These are phyloP conservation scores for Nerophis ophidion DNA, from an alignment of 2,113 vertebrate species.

Conservation along the genomic window DNA sequence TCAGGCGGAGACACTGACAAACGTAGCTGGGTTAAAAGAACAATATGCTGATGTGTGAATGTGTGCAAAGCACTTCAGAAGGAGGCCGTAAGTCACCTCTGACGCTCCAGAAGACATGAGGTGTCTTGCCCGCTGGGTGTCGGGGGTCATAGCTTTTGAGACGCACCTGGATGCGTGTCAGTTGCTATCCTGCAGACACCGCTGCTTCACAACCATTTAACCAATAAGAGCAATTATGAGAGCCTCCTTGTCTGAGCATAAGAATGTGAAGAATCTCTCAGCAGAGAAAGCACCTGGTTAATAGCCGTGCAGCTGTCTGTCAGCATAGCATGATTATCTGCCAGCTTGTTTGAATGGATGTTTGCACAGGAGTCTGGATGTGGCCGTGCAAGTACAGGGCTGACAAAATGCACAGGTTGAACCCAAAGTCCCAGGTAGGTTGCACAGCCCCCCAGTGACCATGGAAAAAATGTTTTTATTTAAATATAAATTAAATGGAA, in stretches of 20 bases:
- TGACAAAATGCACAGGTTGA: not conserved
- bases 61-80: constrained; percentile 4
- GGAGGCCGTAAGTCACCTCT: constrained; percentile 6
- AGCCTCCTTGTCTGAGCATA: constrained; percentile 40
- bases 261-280: constrained; percentile 60
- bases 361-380: not conserved
- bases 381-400: not conserved
- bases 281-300: constrained; percentile 66
- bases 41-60: constrained; percentile 5
- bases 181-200: constrained; percentile 21
- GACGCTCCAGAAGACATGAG: constrained; percentile 30
- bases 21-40: not conserved
- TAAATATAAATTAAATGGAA: no score
- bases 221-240: constrained; percentile 62
- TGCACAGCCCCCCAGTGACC: no score
- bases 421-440: no score
- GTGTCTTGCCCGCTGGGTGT: constrained; percentile 30
- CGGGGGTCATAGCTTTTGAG: constrained; percentile 27
- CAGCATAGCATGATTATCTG: constrained; percentile 18
- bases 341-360: not conserved
- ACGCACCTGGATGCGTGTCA: constrained; percentile 56
- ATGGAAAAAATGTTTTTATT: no score
- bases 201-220: constrained; percentile 45
- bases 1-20: not conserved
- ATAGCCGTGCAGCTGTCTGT: constrained; percentile 43